These are phyloP conservation scores for Zaprionus tsacasi DNA, from an alignment of 1,140 invertebrate genomes.

Conservation along the genomic window DNA sequence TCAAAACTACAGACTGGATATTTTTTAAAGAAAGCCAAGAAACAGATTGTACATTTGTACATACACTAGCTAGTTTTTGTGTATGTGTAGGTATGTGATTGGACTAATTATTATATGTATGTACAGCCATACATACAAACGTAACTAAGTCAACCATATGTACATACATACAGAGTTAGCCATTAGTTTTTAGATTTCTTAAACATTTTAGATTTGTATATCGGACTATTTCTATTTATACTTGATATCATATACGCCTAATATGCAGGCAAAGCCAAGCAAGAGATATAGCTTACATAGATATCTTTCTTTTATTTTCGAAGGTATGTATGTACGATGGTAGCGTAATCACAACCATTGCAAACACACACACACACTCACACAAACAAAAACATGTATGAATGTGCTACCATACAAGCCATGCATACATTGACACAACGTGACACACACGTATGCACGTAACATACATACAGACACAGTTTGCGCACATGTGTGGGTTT, in stretches of 20 bases:
- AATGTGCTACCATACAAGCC: conserved; percentile 16
- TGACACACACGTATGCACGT: conserved; percentile 24
- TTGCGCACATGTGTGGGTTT: conserved; percentile 46
- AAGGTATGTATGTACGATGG: conserved; percentile 42
- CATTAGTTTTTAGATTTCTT: background rate
- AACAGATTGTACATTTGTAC: background rate
- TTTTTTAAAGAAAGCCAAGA: background rate
- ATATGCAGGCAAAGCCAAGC: background rate
- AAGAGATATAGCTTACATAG: conserved; percentile 7
- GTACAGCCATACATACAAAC: background rate
- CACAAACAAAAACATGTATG: conserved; percentile 22
- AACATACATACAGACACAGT: conserved; percentile 10
- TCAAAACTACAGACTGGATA: background rate
- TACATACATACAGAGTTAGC: conserved; percentile 7
- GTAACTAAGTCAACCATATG: conserved; percentile 6
- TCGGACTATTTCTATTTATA: background rate
- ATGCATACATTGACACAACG: conserved; percentile 22
- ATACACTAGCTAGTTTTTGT: background rate
- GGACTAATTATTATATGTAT: conserved; percentile 7
- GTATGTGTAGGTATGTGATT: background rate
- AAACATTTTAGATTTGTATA: background rate
- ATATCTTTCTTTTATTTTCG: conserved; percentile 58
- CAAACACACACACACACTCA: conserved; percentile 27
- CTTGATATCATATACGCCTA: background rate
- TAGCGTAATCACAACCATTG: conserved; percentile 68